Evolutionary conservation across 2,888 invertebrate genomes (phyloP), one percentile per base, ranked within the genome.

Genomic region (Cheilosia vulpina): DNA sequence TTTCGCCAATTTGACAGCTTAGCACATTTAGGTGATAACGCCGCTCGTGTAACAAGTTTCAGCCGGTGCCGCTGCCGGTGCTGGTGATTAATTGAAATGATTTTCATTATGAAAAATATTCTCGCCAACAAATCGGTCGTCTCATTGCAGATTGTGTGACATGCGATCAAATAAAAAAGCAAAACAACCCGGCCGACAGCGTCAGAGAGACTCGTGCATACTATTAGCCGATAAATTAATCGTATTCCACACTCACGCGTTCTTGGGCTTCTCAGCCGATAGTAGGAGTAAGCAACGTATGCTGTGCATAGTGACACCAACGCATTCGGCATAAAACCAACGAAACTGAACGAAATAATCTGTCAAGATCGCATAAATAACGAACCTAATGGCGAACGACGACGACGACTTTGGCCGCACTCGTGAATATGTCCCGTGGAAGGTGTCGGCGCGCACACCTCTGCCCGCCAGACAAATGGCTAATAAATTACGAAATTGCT

Each of bases 241-340:
- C 85, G 80, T 81, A 77, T 81, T 85, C 81, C 81, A 81, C 85
- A 77, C 85, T 85, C 85, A 85, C 81, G 85, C 85, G 80, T 53
- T 57, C 43, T 31, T 53, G n/a, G 62, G 47, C 38, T 65, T 63
- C 58, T 72, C 87, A 88, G 87, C 88, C 88, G 90, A 90, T 88
- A 90, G 90, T 90, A 90, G 89, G 90, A 90, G 90, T 89, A 87
- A 52, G 52, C 80, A 87, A 78, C 72, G 27, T 31, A 27, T 6
- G 6, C 27, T 27, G 24, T 24, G 45, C 60, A 27, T 21, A 71
- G 50, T 84, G 66, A 88, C 84, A 85, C 85, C 85, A 85, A 85
- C 85, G 85, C 85, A 19, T 47, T 79, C 47, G 58, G 62, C 57
- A 58, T 66, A 77, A 68, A 81, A 50, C 81, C 66, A 76, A 81